These are phyloP conservation scores for Baronia brevicornis DNA, from an alignment of 2,888 invertebrate species.

Conservation along the genomic window DNA sequence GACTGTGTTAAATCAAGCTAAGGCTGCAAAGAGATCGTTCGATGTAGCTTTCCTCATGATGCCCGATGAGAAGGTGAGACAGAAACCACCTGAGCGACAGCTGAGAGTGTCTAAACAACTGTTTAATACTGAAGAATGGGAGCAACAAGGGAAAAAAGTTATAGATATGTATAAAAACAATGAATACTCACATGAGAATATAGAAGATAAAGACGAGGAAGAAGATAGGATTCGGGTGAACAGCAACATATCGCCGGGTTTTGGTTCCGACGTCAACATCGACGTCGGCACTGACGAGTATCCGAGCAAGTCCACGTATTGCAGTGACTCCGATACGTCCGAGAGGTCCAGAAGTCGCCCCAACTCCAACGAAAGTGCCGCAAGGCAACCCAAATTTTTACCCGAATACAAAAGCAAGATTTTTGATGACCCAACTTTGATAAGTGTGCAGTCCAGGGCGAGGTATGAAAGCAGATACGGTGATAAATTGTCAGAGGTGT, in stretches of 20 bases:
- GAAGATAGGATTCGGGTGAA: conserved; percentile 57
- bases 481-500: conserved; percentile 66
- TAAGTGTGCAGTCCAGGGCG: conserved; percentile 69
- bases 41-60: conserved; percentile 94
- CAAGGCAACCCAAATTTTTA: conserved; percentile 69
- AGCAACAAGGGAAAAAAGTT: conserved; percentile 53
- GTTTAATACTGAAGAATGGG: conserved; percentile 67
- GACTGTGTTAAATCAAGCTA: conserved; percentile 42
- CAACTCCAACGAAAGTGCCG: conserved; percentile 72
- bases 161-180: conserved; percentile 62
- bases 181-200: conserved; percentile 52
- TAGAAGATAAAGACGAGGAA: conserved; percentile 56
- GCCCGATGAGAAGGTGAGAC: conserved; percentile 87
- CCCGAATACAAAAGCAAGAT: conserved; percentile 74
- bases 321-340: conserved; percentile 69
- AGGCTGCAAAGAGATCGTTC: conserved; percentile 85
- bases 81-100: conserved; percentile 76
- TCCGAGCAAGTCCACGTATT: conserved; percentile 62
- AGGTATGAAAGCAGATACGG: conserved; percentile 63
- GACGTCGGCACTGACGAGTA: conserved; percentile 72
- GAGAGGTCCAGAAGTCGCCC: conserved; percentile 67
- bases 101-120: conserved; percentile 69
- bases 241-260: conserved; percentile 65
- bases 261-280: conserved; percentile 67
- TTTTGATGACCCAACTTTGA: conserved; percentile 75